These are phyloP conservation scores for Sphaeridia pumilis DNA, from an alignment of 2,888 invertebrate genomes.

Conservation along the genomic window DNA sequence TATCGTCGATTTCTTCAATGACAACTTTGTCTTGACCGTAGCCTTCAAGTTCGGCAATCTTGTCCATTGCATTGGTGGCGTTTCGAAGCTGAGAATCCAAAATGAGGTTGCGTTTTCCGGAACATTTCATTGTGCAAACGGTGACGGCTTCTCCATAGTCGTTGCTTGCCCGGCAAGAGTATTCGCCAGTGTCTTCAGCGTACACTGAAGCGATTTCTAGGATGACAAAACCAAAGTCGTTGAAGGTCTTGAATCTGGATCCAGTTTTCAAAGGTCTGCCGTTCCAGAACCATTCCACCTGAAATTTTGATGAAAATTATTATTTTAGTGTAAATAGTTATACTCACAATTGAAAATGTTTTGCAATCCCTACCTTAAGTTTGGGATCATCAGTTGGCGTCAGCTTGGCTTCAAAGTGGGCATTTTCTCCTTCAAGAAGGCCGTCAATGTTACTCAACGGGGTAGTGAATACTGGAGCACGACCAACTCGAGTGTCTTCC, in stretches of 20 bases:
- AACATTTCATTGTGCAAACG: conserved; percentile 68
- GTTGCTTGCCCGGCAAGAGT: conserved; percentile 83
- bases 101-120: conserved; percentile 46
- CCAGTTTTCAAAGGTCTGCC: conserved; percentile 80
- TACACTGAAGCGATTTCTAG: conserved; percentile 86
- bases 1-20: conserved; percentile 59
- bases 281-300: conserved; percentile 88
- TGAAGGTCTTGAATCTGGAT: conserved; percentile 80
- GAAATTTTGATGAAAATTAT: neutral
- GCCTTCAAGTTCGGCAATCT: conserved; percentile 82
- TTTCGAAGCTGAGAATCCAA: conserved; percentile 81
- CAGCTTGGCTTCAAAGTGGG: conserved; percentile 79
- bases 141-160: conserved; percentile 85
- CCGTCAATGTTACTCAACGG: conserved; percentile 77
- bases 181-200: conserved; percentile 87
- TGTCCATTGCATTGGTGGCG: conserved; percentile 83
- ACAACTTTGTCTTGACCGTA: conserved; percentile 55
- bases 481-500: conserved; percentile 63
- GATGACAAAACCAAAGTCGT: conserved; percentile 89
- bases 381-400: conserved; percentile 84
- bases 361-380: conserved; percentile 51
- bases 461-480: conserved; percentile 80
- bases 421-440: conserved; percentile 78
- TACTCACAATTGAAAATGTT: too few species aligned
- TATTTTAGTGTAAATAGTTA: neutral